phyloP scores from a whole-genome alignment of 2,888 invertebrate species.

The Dichetophora obliterata region DNA sequence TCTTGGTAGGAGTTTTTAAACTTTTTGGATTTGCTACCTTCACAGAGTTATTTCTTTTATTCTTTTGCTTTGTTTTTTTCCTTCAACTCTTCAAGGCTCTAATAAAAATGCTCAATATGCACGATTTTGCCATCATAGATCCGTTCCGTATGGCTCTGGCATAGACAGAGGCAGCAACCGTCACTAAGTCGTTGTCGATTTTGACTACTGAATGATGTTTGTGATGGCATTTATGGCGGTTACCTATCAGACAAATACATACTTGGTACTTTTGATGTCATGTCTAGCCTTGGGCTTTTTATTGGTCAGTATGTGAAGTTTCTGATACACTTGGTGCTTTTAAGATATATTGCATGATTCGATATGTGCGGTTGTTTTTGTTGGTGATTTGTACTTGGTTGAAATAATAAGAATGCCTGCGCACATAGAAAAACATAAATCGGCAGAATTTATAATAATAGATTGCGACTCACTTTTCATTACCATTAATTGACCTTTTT shows the following conservation, averaged over 20 bases:
- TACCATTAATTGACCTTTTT: no score
- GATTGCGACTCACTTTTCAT: no score
- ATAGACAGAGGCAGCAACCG: conserved; percentile 13
- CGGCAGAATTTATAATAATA: no score
- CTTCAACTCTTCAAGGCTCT: conserved; percentile 43
- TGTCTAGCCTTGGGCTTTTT: conserved; percentile 1
- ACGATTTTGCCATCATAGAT: conserved; percentile 44
- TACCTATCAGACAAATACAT: neutral
- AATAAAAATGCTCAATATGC: conserved; percentile 54
- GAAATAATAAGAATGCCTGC: no score
- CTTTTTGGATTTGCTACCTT: no score
- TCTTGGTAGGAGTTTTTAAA: neutral
- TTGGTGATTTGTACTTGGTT: no score
- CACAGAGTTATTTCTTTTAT: no score
- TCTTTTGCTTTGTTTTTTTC: neutral
- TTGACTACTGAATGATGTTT: conserved; percentile 40
- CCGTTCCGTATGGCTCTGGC: neutral
- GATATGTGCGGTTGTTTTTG: no score
- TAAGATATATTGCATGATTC: no score
- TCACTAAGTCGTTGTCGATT: conserved; percentile 22
- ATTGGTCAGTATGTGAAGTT: neutral
- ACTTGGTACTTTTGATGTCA: neutral
- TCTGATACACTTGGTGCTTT: neutral
- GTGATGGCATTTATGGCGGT: conserved; percentile 4
- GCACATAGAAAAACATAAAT: no score